These are phyloP conservation scores for Orthosia incerta DNA, from an alignment of 2,888 invertebrate genomes.

Conservation along the genomic window DNA sequence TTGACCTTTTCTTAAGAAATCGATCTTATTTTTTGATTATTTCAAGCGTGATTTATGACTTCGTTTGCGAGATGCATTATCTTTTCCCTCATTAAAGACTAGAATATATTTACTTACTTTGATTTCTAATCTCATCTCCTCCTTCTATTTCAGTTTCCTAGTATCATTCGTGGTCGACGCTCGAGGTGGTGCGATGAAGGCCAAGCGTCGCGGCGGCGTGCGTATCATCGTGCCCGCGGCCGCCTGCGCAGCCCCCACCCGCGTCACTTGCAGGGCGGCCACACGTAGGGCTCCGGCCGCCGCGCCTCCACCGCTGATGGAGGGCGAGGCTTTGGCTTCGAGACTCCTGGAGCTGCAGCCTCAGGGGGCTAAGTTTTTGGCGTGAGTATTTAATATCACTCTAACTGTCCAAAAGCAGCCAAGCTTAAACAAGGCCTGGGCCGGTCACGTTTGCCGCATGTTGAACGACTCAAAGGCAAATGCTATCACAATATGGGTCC, in stretches of 20 bases:
- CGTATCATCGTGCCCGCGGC: conserved; percentile 99
- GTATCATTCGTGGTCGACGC: conserved; percentile 99
- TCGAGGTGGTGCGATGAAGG: conserved; percentile 99
- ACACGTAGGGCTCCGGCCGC: conserved; percentile 87
- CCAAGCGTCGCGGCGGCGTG: conserved; percentile 99
- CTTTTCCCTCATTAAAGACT: not conserved
- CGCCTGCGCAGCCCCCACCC: conserved; percentile 98
- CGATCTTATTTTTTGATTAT: too few relatives aligned
- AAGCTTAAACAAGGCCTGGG: too few relatives aligned
- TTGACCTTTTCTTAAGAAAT: too few relatives aligned
- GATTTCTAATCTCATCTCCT: not conserved
- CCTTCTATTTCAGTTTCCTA: conserved; percentile 92
- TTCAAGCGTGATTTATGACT: too few relatives aligned
- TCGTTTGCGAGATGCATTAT: too few relatives aligned
- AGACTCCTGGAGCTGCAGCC: conserved; percentile 98
- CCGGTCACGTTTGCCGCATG: too few relatives aligned
- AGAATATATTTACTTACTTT: not conserved
- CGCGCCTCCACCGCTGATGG: conserved; percentile 99
- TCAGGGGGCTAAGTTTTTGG: conserved; percentile 98
- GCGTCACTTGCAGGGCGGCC: conserved; percentile 97
- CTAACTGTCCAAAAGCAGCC: too few relatives aligned
- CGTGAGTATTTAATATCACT: conserved; percentile 91
- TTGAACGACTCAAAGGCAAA: too few relatives aligned
- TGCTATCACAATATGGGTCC: too few relatives aligned
- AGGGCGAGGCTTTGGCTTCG: conserved; percentile 99